Conservation (phyloP, 23 tunicate genomes). For the Trididemnum nubilum region DNA sequence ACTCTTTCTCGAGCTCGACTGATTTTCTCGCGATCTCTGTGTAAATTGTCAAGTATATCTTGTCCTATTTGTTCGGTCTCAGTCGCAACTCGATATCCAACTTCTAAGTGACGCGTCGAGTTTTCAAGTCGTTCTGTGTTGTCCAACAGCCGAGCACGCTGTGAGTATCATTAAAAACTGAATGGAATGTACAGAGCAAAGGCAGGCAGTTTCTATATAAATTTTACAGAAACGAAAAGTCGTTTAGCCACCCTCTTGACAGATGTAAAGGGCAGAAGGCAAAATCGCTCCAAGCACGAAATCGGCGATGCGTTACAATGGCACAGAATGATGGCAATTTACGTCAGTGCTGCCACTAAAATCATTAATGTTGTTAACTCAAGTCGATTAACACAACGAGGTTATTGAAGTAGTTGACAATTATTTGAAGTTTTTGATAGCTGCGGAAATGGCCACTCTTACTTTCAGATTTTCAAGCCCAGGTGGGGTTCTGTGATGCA, state of each 20-base stretch:
- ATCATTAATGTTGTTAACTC: no score
- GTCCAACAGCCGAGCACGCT: conserved; percentile 85
- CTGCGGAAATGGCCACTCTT: no score
- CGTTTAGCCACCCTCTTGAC: background rate
- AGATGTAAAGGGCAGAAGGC: no score
- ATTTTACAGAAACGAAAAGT: conserved; percentile 5
- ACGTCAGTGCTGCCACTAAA: no score
- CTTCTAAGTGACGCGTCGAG: conserved; percentile 71
- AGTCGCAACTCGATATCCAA: conserved; percentile 80
- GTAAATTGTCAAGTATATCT: conserved; percentile 83
- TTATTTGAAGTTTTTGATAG: no score
- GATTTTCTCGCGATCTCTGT: conserved; percentile 86
- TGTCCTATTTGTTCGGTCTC: conserved; percentile 91
- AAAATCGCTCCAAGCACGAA: background rate
- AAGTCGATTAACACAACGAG: no score
- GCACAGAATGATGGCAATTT: no score
- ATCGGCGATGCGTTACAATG: no score
- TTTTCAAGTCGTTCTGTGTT: conserved; percentile 85
- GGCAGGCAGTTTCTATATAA: background rate
- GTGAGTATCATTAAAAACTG: no score
- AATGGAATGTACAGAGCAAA: background rate
- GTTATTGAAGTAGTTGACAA: no score
- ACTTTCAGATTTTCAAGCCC: no score
- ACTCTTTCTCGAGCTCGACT: conserved; percentile 71
- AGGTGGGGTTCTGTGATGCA: no score